A percentile compares a stretch with the other conserved stretches of the same genome.
Conservation (phyloP, 2,797 vertebrate genomes). For the Tenualosa thibaudeaui region DNA sequence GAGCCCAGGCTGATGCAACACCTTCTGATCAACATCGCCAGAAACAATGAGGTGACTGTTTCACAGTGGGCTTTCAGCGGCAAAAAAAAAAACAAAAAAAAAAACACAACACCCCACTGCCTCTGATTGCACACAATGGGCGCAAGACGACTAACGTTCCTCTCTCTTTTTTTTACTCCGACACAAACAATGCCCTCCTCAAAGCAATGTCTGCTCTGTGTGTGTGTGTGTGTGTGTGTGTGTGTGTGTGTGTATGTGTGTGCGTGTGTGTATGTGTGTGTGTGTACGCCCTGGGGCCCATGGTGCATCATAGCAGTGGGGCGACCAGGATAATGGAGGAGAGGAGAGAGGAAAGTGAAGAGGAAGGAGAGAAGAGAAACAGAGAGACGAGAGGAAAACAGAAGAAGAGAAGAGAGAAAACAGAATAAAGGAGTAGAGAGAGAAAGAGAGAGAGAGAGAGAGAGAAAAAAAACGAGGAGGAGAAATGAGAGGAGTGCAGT, state of each 20-base stretch:
- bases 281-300: neutral
- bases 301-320: neutral
- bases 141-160: constrained; percentile 15
- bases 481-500: neutral
- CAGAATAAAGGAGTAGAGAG: neutral
- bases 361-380: neutral
- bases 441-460: neutral
- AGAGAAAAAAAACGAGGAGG: neutral
- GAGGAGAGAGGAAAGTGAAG: neutral
- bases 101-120: neutral
- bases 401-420: neutral
- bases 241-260: constrained; percentile 19
- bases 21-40: constrained; percentile 23
- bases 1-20: constrained; percentile 6
- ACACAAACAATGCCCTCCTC: constrained; percentile 20
- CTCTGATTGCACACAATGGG: constrained; percentile 24
- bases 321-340: neutral
- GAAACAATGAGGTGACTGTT: constrained; percentile 26
- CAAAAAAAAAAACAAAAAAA: neutral
- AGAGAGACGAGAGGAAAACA: neutral
- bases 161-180: neutral
- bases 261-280: constrained; percentile 22
- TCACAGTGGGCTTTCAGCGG: neutral
- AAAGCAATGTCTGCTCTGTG: neutral
- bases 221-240: constrained; percentile 33